A percentile compares a stretch with the other conserved stretches of the same genome.
These are phyloP conservation scores for Panagrolaimus sp. DNA, from an alignment of 1,140 invertebrate species.

Conservation along the genomic window DNA sequence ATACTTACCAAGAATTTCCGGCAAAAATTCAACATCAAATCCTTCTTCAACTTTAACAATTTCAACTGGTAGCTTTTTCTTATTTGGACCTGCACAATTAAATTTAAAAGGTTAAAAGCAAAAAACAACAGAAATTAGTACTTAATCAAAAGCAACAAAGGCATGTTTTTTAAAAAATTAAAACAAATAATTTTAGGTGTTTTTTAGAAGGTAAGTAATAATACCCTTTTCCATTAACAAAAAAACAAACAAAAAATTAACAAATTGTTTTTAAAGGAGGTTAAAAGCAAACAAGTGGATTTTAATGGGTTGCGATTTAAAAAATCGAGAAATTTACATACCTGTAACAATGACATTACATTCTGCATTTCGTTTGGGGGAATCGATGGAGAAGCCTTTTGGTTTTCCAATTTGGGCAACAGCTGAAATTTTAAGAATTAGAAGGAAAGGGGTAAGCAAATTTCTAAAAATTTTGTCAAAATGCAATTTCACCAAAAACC, in stretches of 20 bases:
- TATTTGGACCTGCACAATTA: slow-evolving; percentile 32
- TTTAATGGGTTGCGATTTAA: not conserved
- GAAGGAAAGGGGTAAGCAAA: too few species aligned
- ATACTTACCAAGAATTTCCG: slow-evolving; percentile 35
- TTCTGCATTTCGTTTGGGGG: slow-evolving; percentile 45
- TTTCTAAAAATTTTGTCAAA: too few species aligned
- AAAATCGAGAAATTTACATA: slow-evolving; percentile 40
- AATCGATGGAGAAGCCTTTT: slow-evolving; percentile 54
- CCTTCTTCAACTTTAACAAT: slow-evolving; percentile 28
- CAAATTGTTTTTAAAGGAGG: too few species aligned
- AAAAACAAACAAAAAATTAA: not conserved
- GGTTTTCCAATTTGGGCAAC: slow-evolving; percentile 44
- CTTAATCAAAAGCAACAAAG: slow-evolving; percentile 5
- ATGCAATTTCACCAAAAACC: too few species aligned
- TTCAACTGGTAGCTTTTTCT: slow-evolving; percentile 30
- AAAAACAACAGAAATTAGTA: slow-evolving; percentile 19
- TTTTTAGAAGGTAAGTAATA: slow-evolving; percentile 1
- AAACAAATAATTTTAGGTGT: slow-evolving; percentile 12
- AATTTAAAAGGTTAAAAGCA: slow-evolving; percentile 14
- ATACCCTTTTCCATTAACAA: not conserved
- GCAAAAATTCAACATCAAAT: slow-evolving; percentile 48
- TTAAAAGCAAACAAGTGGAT: too few species aligned
- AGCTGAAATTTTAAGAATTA: slow-evolving; percentile 8
- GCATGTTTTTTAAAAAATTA: slow-evolving; percentile 2
- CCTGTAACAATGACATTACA: slow-evolving; percentile 60